These are phyloP conservation scores for Gila orcuttii DNA, from an alignment of 2,113 vertebrate species.

Conservation along the genomic window DNA sequence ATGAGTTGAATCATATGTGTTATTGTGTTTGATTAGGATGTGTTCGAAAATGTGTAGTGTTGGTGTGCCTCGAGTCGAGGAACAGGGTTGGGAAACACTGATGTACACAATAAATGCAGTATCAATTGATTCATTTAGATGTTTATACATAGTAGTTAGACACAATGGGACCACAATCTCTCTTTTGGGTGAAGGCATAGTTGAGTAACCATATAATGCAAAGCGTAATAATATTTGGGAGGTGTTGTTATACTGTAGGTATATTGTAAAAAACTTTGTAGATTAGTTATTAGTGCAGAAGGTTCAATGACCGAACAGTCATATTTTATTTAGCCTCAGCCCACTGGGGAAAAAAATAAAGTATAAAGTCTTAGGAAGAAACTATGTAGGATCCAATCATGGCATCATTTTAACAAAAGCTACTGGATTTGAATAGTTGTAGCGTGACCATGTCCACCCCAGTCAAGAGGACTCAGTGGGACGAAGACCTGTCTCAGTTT, in stretches of 20 bases:
- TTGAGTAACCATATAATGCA: background rate
- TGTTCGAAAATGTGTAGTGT: too few species aligned
- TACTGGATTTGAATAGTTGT: constrained; percentile 56
- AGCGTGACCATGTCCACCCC: constrained; percentile 72
- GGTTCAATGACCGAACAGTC: background rate
- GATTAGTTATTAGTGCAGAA: background rate
- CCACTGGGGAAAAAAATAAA: background rate
- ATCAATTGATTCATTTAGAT: too few species aligned
- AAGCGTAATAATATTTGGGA: background rate
- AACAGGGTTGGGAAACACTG: too few species aligned
- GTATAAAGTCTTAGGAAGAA: background rate
- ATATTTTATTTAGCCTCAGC: constrained; percentile 12
- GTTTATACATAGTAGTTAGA: too few species aligned
- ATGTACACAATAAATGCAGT: too few species aligned
- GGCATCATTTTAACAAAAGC: background rate
- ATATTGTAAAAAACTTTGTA: background rate
- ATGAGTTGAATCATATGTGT: too few species aligned
- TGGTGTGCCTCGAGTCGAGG: too few species aligned
- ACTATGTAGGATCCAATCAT: background rate
- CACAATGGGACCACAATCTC: too few species aligned
- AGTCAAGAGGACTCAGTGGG: constrained; percentile 73
- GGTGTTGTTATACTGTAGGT: background rate
- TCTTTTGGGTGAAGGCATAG: background rate
- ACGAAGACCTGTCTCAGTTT: constrained; percentile 73
- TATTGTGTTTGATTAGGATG: too few species aligned